Evolutionary conservation across 2,113 vertebrate genomes (phyloP), one percentile per base, ranked within the genome.

Genomic region (Chaenogobius annularis): DNA sequence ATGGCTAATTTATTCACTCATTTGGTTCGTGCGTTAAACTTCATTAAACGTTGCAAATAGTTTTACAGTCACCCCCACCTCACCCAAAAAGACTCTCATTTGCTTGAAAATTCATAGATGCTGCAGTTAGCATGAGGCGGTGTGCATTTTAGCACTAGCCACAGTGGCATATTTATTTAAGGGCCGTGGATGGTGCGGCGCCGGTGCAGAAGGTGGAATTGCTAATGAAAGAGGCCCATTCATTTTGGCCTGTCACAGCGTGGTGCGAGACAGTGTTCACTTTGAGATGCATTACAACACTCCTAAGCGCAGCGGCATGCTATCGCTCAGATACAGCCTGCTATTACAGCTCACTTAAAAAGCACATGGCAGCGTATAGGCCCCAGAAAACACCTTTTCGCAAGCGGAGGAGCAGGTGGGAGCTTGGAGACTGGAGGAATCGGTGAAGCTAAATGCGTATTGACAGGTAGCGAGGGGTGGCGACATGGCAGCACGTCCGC

Each of bases 241-340:
- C 74, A 86, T 86, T 88, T 85, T 54, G 72, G 66, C 69, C 82
- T 75, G 84, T 85, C 86, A 75, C 73, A 68, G 84, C 81, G n/a
- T 66, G 80, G 54, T 66, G 70, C 14, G 50, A 82, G 80, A 74
- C 84, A 85, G 76, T 78, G 79, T 81, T 88, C 85, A 82, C 76
- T 85, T 79, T 85, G 77, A 83, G 85, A 91, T 89, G 85, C 88
- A 92, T 89, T 86, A 86, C 69, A 46, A 84, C 84, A 83, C 80
- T 88, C 73, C 35, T 68, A 10, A 64, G 83, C 86, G 70, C 82
- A 54, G 84, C 72, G 73, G 69, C 10, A 31, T 0, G 70, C 84
- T 78, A 85, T 88, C 85, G 75, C 73, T 88, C 77, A 85, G 81
- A 80, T 65, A 58, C 67, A 67, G 69, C 69, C 40, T 59, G 77